Conservation (phyloP, 2,113 vertebrate genomes). For the Theristicus caerulescens region DNA sequence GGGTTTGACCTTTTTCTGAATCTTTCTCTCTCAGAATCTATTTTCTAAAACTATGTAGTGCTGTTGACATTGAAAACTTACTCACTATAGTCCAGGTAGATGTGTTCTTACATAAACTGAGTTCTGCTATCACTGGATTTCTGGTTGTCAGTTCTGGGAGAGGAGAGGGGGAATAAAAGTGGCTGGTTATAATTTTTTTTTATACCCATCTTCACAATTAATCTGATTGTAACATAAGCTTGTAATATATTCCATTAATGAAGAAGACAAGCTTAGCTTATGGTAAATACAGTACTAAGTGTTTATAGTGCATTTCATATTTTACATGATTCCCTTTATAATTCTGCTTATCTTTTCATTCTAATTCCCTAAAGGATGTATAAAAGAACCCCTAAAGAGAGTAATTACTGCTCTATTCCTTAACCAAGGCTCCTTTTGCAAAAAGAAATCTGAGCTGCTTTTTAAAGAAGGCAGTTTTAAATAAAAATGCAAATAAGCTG, state of each 20-base stretch:
- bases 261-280: slow-evolving; percentile 76
- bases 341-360: slow-evolving; percentile 98
- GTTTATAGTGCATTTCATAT: slow-evolving; percentile 85
- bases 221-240: slow-evolving; percentile 68
- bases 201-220: slow-evolving; percentile 47
- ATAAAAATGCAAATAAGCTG: slow-evolving; percentile 99
- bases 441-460: slow-evolving; percentile 85
- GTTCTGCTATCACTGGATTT: background rate
- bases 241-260: slow-evolving; percentile 79
- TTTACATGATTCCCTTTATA: slow-evolving; percentile 97
- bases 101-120: background rate
- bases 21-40: background rate
- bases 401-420: slow-evolving; percentile 84
- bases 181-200: background rate
- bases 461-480: slow-evolving; percentile 89
- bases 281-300: slow-evolving; percentile 83
- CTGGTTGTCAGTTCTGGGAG: background rate
- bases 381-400: slow-evolving; percentile 94
- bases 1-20: background rate
- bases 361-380: slow-evolving; percentile 83
- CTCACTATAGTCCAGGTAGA: background rate
- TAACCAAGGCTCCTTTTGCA: slow-evolving; percentile 87
- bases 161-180: slow-evolving; percentile 15
- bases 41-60: background rate
- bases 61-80: background rate